Base-by-base conservation (phyloP, 2,797 vertebrate species). In the Hemibagrus guttatus region DNA sequence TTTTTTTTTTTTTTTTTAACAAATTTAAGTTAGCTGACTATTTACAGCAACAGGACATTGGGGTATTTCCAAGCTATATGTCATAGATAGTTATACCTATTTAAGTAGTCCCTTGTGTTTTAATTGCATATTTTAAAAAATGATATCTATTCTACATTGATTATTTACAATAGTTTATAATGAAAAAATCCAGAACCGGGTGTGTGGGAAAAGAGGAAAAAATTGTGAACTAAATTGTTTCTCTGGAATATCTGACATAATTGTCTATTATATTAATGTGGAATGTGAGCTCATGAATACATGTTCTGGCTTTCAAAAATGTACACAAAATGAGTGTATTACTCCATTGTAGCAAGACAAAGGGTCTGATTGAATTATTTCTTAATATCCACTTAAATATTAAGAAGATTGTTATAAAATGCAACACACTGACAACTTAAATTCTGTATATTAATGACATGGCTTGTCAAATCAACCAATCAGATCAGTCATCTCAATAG, bases 391-490 rank as follows among this genome's bases (percentile, higher is more conserved):
- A 35, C 23, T 79, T 13, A 79, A 79, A 58, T 79, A 79, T 23
- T 79, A 35, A 79, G 54, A 58, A 6, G 4, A 23, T 17, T 17
- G 12, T 3, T 54, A 76, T 76, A 76, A 76, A 76, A 76, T 17
- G 74, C 16, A 76, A 76, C 46, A 28, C 74, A 19, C 52, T 31
- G 3, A 31, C 1, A 17, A 78, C 28, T 31, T 19, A 14, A 46
- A 54, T 78, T 56, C 74, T 31, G 52, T 31, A 78, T 78, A 56
- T 78, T 56, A 78, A 78, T 78, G 74, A 21, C 31, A 28, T 31
- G 21, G n/a, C 46, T 78, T 46, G 2, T 64, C 19, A 68, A 42
- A 68, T 79, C 13, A 79, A 68, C 46, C 3, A 52, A 68, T 79
- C 14, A 17, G 13, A 54, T 68, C 28, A 66, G 69, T 19, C 54